These are phyloP conservation scores for Microtus ochrogaster DNA, from an alignment of 2,113 vertebrate species.

Conservation along the genomic window DNA sequence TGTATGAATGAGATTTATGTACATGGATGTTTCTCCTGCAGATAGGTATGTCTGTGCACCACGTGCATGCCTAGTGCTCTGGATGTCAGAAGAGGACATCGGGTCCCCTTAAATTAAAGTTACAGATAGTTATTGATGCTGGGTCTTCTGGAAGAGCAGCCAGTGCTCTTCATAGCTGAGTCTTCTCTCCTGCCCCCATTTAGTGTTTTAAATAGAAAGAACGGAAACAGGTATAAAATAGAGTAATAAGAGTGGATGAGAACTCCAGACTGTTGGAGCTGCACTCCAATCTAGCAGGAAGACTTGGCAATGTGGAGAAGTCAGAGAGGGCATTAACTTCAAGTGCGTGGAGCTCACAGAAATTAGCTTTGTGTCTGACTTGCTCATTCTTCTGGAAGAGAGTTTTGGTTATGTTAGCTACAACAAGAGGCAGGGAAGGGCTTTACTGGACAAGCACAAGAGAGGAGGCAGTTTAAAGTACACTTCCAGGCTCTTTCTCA, in stretches of 20 bases:
- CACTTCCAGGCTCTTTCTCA: constrained; percentile 41
- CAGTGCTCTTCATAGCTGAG: background rate
- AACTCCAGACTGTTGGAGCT: background rate
- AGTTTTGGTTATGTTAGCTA: background rate
- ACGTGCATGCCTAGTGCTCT: background rate
- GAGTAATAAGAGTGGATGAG: constrained; percentile 47
- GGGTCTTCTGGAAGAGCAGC: background rate
- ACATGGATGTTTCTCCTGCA: background rate
- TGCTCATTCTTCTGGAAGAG: constrained; percentile 8
- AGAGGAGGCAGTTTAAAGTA: constrained; percentile 36
- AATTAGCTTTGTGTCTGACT: background rate
- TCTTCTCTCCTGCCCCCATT: background rate
- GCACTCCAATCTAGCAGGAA: background rate
- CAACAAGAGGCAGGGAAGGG: background rate
- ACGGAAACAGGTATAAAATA: background rate
- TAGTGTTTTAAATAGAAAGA: constrained; percentile 25
- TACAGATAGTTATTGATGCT: background rate
- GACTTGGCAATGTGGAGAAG: background rate
- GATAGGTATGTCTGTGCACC: background rate
- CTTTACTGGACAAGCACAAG: constrained; percentile 35
- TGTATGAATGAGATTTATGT: background rate
- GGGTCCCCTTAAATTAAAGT: background rate
- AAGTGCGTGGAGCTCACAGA: background rate
- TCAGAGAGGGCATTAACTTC: background rate
- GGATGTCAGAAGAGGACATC: background rate